Conservation (phyloP, 2,888 invertebrate species). For the Andrena flavipes region DNA sequence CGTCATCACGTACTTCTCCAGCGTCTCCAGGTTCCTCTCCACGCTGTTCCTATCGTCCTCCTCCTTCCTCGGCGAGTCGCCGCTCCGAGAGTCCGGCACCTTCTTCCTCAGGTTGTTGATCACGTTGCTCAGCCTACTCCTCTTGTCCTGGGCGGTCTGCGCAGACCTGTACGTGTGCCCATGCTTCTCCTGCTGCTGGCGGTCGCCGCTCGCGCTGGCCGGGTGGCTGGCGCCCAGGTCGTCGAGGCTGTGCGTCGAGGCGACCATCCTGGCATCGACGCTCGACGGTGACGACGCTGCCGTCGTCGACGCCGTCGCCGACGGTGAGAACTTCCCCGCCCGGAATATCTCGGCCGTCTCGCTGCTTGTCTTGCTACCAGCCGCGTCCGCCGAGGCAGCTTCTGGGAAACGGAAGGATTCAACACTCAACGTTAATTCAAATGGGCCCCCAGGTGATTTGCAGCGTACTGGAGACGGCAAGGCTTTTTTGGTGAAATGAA, state of each 20-base stretch:
- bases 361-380: constrained; percentile 76
- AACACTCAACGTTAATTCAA: not conserved
- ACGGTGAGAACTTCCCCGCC: constrained; percentile 67
- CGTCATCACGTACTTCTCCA: constrained; percentile 83
- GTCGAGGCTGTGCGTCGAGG: constrained; percentile 81
- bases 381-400: constrained; percentile 77
- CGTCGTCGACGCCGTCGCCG: constrained; percentile 42
- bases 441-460: too few relatives aligned
- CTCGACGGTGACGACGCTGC: constrained; percentile 35
- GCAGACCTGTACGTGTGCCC: constrained; percentile 68
- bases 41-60: constrained; percentile 74
- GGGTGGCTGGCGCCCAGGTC: constrained; percentile 77
- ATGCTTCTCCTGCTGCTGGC: constrained; percentile 73
- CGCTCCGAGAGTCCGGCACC: constrained; percentile 73
- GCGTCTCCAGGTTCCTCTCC: constrained; percentile 80
- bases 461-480: too few relatives aligned
- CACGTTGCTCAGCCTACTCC: constrained; percentile 82
- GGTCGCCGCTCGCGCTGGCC: constrained; percentile 72
- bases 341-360: constrained; percentile 71
- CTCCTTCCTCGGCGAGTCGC: constrained; percentile 58
- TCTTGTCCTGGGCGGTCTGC: constrained; percentile 81
- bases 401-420: constrained; percentile 63
- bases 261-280: constrained; percentile 78
- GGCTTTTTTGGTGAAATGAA: too few relatives aligned
- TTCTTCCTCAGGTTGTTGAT: constrained; percentile 82